A percentile compares a stretch with the other conserved stretches of the same genome.
phyloP scores from a whole-genome alignment of 2,888 invertebrate genomes.

The Mesodorylaimus sp. region DNA sequence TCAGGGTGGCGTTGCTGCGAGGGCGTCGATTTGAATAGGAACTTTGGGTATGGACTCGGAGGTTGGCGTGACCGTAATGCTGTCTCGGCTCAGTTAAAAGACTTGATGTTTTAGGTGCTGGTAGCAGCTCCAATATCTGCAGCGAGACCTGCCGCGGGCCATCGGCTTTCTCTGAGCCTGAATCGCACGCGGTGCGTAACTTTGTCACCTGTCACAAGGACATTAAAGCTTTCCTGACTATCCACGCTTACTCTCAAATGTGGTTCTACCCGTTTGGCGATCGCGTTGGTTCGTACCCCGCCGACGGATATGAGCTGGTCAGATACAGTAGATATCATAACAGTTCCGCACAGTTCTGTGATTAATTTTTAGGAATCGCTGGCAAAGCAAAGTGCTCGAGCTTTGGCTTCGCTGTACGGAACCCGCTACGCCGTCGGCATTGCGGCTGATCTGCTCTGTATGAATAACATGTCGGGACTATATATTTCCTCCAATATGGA shows the following conservation, averaged over 20 bases:
- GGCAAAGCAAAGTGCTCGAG: constrained; percentile 22
- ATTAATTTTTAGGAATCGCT: constrained; percentile 24
- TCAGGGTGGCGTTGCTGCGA: too few species aligned
- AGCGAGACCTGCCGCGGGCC: constrained; percentile 27
- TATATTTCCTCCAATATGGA: too few species aligned
- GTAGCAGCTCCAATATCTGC: constrained; percentile 23
- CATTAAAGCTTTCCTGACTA: constrained; percentile 26
- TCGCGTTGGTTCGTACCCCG: constrained; percentile 19
- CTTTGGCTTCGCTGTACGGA: constrained; percentile 23
- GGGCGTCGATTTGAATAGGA: neutral
- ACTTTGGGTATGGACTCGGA: neutral
- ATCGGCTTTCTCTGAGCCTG: constrained; percentile 25
- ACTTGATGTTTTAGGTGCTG: too few species aligned
- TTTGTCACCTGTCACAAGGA: constrained; percentile 19
- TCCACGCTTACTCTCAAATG: constrained; percentile 28
- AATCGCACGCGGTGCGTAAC: constrained; percentile 21
- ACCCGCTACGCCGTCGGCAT: constrained; percentile 26
- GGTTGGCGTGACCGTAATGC: neutral
- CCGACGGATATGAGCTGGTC: constrained; percentile 26
- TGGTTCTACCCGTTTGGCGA: constrained; percentile 28
- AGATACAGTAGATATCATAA: too few species aligned
- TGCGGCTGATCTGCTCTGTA: constrained; percentile 28
- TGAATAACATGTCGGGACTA: too few species aligned
- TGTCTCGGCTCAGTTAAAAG: too few species aligned
- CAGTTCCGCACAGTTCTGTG: too few species aligned